Evolutionary conservation across 2,113 vertebrate species (phyloP), one percentile per base, ranked within the genome.

Genomic region (Otis tarda): DNA sequence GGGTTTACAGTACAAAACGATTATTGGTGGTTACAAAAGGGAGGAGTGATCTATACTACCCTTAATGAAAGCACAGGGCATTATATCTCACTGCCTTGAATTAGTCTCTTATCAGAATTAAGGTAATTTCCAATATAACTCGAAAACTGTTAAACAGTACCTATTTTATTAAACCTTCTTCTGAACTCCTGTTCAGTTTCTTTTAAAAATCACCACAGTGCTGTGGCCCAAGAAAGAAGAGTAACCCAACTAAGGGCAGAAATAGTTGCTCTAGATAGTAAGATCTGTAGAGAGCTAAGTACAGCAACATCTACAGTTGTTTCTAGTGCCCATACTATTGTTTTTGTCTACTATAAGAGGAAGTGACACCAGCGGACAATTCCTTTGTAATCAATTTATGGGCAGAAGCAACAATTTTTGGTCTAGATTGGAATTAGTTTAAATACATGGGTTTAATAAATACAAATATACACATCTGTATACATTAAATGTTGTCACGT

Each of bases 381-480:
- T 94, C 85, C 95, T 97, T 84, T 79, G 73, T 84, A 89, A 93
- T 70, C 49, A 52, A 96, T 88, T 94, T 95, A 95, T 24, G 89
- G 95, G 94, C 95, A 96, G 84, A 95, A 96, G 95, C 93, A 95
- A 90, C 83, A 90, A 94, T 94, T 95, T 95, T 95, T 96, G 94
- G 89, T 97, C 93, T 94, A 95, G 84, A 87, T 86, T 85, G 39
- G 85, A 96, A 96, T 94, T 94, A 93, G 79, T 90, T 97, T 96
- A 97, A 97, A 97, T 97, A 95, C 91, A 96, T 85, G 90, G 90
- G 87, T 96, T 97, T 97, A 97, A 97, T 97, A 97, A 97, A 97
- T 97, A 97, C 96, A 97, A 97, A 97, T 97, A 97, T 97, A 97
- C 96, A 97, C 94, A 94, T 96, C 88, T 97, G 97, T 97, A 97